A percentile compares a stretch with the other conserved stretches of the same genome.
Evolutionary conservation across 2,113 vertebrate genomes (phyloP).

Genomic region (Pelobates fuscus): DNA sequence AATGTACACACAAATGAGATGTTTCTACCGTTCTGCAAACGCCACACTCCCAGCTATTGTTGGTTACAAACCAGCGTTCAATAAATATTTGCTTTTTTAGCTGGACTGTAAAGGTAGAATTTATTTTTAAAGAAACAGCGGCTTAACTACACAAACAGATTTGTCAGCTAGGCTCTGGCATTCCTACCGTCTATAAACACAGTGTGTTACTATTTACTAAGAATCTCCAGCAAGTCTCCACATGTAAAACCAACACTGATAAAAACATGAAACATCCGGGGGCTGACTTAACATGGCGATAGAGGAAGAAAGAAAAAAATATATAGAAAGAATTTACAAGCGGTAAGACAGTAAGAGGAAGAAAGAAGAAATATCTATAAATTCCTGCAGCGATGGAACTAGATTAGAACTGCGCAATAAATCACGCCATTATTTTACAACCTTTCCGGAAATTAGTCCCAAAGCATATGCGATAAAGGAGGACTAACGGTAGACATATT

Average conservation of each 20-base stretch:
- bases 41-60: slow-evolving; percentile 12
- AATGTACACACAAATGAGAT: slow-evolving; percentile 23
- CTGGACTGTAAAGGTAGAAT: slow-evolving; percentile 22
- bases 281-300: neutral
- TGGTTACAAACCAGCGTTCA: slow-evolving; percentile 50
- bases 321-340: neutral
- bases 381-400: neutral
- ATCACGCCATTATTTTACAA: neutral
- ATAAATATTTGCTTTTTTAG: slow-evolving; percentile 46
- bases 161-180: slow-evolving; percentile 41
- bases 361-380: too few species aligned
- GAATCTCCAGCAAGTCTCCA: slow-evolving; percentile 62
- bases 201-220: slow-evolving; percentile 70
- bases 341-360: neutral
- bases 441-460: neutral
- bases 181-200: slow-evolving; percentile 56
- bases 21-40: slow-evolving; percentile 9
- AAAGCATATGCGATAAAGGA: neutral
- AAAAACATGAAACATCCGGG: neutral
- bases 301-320: neutral
- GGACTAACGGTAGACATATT: too few species aligned
- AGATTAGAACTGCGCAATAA: neutral
- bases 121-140: slow-evolving; percentile 42
- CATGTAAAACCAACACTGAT: slow-evolving; percentile 58
- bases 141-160: slow-evolving; percentile 50